A percentile compares a stretch with the other conserved stretches of the same genome.
Evolutionary conservation across 2,888 invertebrate species (phyloP).

Genomic region (Patella caerulea): DNA sequence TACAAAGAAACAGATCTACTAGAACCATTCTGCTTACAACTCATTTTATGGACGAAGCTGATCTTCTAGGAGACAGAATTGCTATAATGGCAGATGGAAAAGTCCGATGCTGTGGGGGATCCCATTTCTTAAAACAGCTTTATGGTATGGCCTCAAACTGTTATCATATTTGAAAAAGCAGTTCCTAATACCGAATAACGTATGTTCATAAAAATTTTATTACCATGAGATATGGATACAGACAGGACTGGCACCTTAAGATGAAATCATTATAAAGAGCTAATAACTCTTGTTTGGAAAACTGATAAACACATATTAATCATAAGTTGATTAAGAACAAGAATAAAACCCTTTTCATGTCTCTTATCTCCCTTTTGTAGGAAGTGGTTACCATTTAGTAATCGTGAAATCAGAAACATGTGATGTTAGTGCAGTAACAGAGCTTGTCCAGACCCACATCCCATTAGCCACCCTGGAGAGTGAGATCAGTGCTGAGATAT

Average conservation of each 20-base stretch:
- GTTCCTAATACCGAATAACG: too few relatives aligned
- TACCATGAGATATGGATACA: too few relatives aligned
- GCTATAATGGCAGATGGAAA: slow-evolving; percentile 88
- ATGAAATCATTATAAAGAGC: too few relatives aligned
- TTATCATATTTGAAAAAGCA: too few relatives aligned
- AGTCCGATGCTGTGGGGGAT: slow-evolving; percentile 85
- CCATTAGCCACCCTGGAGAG: slow-evolving; percentile 77
- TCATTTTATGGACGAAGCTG: slow-evolving; percentile 92
- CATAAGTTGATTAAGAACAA: too few relatives aligned
- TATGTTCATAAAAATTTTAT: too few relatives aligned
- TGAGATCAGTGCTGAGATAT: slow-evolving; percentile 64
- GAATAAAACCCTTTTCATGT: too few relatives aligned
- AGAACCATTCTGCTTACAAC: slow-evolving; percentile 83
- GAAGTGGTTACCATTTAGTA: slow-evolving; percentile 85
- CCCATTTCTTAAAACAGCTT: slow-evolving; percentile 81
- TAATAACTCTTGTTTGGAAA: too few relatives aligned
- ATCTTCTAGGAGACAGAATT: slow-evolving; percentile 87
- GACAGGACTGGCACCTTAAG: too few relatives aligned
- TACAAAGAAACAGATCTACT: slow-evolving; percentile 77
- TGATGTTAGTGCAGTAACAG: slow-evolving; percentile 74
- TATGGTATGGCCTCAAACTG: slow-evolving; percentile 75
- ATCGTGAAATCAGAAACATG: slow-evolving; percentile 76
- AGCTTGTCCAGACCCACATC: slow-evolving; percentile 77
- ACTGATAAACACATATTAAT: too few relatives aligned
- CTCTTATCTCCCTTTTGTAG: slow-evolving; percentile 69